Conservation (phyloP, 2,113 vertebrate species). For the Falcunculus frontatus region DNA sequence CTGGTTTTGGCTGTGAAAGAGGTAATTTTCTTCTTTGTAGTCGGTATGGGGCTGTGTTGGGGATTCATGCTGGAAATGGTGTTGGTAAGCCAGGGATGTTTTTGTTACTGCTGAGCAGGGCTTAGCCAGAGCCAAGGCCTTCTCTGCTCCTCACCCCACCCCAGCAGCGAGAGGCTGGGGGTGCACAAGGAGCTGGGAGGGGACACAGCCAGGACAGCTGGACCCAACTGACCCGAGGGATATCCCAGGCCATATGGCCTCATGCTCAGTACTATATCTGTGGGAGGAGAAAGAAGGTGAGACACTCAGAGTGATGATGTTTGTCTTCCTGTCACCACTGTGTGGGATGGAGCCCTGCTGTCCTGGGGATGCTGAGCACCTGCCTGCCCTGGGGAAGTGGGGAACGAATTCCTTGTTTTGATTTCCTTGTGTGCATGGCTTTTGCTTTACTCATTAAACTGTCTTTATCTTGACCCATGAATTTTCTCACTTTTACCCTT, state of each 20-base stretch:
- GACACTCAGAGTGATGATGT: background rate
- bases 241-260: background rate
- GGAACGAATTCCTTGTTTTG: background rate
- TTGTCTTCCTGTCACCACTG: background rate
- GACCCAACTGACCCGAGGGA: fast-evolving
- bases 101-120: background rate
- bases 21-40: background rate
- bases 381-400: background rate
- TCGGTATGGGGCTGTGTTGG: background rate
- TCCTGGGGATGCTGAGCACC: background rate
- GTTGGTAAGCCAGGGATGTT: background rate
- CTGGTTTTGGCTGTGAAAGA: background rate
- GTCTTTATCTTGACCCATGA: no score
- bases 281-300: background rate
- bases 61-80: background rate
- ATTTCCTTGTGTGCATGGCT: background rate
- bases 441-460: background rate
- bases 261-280: background rate
- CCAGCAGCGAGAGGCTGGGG: background rate
- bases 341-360: background rate
- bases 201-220: background rate
- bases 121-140: background rate
- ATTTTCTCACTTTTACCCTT: background rate
- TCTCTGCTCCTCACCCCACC: background rate
- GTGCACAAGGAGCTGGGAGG: background rate